These are phyloP conservation scores for Hylaea fasciaria DNA, from an alignment of 2,888 invertebrate species.

Conservation along the genomic window DNA sequence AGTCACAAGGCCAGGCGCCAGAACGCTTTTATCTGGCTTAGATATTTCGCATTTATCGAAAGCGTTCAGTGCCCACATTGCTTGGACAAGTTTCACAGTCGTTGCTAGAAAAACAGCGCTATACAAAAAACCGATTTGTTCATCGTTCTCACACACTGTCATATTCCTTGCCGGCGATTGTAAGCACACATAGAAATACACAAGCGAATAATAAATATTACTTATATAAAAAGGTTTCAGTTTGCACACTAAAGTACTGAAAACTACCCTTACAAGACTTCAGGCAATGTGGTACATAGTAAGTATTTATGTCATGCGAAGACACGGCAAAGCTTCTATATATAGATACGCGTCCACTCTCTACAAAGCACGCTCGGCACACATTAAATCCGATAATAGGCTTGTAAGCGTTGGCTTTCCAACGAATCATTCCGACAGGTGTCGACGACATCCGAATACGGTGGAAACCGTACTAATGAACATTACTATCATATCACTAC, in stretches of 20 bases:
- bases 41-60: not conserved
- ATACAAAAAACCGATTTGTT: not conserved
- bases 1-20: not conserved
- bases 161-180: conserved; percentile 39
- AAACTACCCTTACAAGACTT: conserved; percentile 35
- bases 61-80: not conserved
- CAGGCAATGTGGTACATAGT: conserved; percentile 53
- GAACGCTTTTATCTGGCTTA: not conserved
- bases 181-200: conserved; percentile 49
- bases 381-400: conserved; percentile 42
- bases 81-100: not conserved
- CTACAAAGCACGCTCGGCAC: conserved; percentile 5
- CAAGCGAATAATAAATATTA: conserved; percentile 49
- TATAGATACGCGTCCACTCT: conserved; percentile 11
- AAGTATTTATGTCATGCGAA: conserved; percentile 53
- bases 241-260: conserved; percentile 34
- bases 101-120: not conserved
- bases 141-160: not conserved
- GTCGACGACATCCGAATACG: conserved; percentile 1
- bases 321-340: conserved; percentile 41
- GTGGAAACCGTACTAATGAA: conserved; percentile 45
- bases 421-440: not conserved
- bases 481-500: conserved; percentile 67
- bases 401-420: not conserved
- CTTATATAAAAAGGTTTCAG: conserved; percentile 28